phyloP scores from a whole-genome alignment of 2,113 vertebrate species.

The Aspiorhynchus laticeps region DNA sequence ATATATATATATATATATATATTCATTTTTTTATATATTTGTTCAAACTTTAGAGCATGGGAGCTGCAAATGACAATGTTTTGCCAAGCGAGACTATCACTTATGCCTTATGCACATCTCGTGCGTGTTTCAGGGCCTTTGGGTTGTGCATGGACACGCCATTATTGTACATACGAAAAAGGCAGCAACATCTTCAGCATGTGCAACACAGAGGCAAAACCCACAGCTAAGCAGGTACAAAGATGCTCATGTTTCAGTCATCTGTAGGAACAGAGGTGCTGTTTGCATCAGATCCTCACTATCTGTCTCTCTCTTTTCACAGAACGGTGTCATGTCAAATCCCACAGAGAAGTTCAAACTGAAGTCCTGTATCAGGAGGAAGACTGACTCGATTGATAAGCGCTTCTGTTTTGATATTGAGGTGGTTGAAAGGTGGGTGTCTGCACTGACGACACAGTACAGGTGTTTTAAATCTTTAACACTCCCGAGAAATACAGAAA shows the following conservation, averaged over 20 bases:
- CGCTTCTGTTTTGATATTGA: constrained; percentile 98
- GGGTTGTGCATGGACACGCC: constrained; percentile 91
- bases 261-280: not conserved
- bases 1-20: no score
- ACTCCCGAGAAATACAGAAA: not conserved
- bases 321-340: constrained; percentile 88
- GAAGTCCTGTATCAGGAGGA: constrained; percentile 94
- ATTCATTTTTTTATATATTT: no score
- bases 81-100: not conserved
- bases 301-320: constrained; percentile 53
- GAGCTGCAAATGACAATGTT: not conserved
- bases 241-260: not conserved
- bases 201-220: constrained; percentile 89
- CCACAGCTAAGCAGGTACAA: constrained; percentile 88
- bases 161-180: constrained; percentile 96
- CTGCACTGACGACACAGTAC: not conserved
- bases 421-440: constrained; percentile 91
- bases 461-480: not conserved
- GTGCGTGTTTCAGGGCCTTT: constrained; percentile 81
- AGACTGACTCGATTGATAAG: constrained; percentile 97
- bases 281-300: not conserved
- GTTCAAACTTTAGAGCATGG: not conserved
- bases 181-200: constrained; percentile 89
- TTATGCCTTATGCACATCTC: not conserved
- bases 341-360: constrained; percentile 92